Percentiles rank a stretch among this genome's conserved stretches.
These are phyloP conservation scores for Chlorocebus sabaeus DNA, from an alignment of 2,113 vertebrate species.

Conservation along the genomic window DNA sequence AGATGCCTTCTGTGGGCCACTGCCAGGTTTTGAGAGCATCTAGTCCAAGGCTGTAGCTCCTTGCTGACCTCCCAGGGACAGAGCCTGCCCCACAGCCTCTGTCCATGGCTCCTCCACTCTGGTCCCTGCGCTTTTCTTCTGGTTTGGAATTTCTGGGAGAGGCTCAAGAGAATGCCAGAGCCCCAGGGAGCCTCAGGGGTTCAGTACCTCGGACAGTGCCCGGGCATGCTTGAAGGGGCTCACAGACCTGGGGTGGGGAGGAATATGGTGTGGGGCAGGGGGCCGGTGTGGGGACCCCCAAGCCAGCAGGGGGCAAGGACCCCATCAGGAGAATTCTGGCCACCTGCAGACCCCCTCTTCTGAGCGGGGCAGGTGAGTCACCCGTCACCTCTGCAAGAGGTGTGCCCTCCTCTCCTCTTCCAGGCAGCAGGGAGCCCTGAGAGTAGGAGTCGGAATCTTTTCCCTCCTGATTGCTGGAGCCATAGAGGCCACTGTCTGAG, in stretches of 20 bases:
- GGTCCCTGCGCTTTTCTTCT: neutral
- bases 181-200: accelerated
- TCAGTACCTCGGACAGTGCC: slow-evolving; percentile 47
- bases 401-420: accelerated
- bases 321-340: too few species aligned
- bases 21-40: neutral
- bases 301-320: neutral
- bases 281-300: neutral
- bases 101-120: neutral
- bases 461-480: neutral
- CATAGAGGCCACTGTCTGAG: neutral
- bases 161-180: accelerated
- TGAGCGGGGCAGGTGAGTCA: neutral
- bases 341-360: neutral
- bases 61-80: neutral
- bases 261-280: accelerated
- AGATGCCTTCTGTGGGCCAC: neutral
- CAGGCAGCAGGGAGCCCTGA: neutral
- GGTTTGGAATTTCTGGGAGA: neutral
- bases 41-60: neutral
- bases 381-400: too few species aligned
- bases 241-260: accelerated
- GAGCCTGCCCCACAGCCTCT: neutral
- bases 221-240: accelerated
- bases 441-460: accelerated